Conservation (phyloP, 2,797 vertebrate species). For the Lagocephalus sceleratus region DNA sequence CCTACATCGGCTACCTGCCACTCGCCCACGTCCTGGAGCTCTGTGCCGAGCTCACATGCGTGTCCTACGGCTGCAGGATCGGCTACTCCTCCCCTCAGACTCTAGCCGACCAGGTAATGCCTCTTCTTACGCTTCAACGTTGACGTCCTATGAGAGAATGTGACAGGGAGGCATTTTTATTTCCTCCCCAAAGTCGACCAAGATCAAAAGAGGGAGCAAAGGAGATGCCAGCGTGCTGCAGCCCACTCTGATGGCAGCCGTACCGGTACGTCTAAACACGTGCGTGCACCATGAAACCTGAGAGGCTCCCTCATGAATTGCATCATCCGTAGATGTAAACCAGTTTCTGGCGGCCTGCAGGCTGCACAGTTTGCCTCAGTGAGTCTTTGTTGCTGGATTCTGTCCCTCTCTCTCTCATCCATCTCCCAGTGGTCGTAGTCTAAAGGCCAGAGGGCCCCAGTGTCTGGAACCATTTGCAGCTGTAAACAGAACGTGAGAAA, state of each 20-base stretch:
- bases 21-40: constrained; percentile 94
- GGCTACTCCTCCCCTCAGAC: constrained; percentile 96
- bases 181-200: constrained; percentile 81
- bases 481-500: constrained; percentile 82
- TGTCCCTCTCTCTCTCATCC: constrained; percentile 1
- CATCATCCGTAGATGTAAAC: not conserved
- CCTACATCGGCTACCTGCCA: constrained; percentile 92
- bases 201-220: constrained; percentile 95
- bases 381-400: too few relatives aligned
- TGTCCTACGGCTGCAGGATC: constrained; percentile 86
- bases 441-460: constrained; percentile 64
- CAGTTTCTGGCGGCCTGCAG: too few relatives aligned
- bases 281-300: constrained; percentile 1
- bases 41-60: constrained; percentile 88
- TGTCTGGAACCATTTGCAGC: constrained; percentile 74
- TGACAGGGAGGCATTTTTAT: not conserved
- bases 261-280: constrained; percentile 63
- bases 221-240: constrained; percentile 87
- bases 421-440: constrained; percentile 58
- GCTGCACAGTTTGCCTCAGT: too few relatives aligned
- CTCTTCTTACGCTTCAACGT: not conserved
- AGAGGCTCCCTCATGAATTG: not conserved
- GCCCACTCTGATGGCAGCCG: constrained; percentile 93
- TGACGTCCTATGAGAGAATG: not conserved
- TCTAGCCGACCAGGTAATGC: constrained; percentile 87